Evolutionary conservation across 2,113 vertebrate genomes (phyloP), one percentile per base, ranked within the genome.

Genomic region (Macquaria ambigua): DNA sequence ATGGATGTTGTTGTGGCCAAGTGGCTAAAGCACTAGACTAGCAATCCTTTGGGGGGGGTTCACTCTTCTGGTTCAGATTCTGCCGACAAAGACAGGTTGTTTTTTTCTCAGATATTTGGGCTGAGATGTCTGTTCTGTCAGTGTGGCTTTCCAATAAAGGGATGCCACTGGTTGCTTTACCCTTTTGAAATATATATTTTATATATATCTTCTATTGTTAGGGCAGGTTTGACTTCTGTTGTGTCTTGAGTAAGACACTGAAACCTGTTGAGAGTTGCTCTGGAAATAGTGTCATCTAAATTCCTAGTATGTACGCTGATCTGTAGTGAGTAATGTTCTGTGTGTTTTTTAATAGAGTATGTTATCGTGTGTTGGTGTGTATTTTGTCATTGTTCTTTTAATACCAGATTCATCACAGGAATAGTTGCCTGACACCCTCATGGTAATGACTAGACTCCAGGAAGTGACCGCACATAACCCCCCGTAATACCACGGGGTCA

Each of bases 1-100:
- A 83, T 77, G 63, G 43, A 80, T 80, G 37, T 28, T 63, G 66
- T 10, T 77, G 34, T 79, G 73, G 62, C 62, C 66, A 59, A 31
- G 34, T 74, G 55, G 74, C 31, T 50, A 0, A 52, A 9, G 61
- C 46, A 34, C 53, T 43, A 9, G 77, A 77, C 55, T 12, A 34
- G 61, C 41, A 10, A 3, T 67, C 66, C 52, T 52, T 41, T 28
- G 64, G 9, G 41, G 43, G 50, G n/a, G 28, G 34, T 71, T 62
- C 25, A 11, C 25, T 28, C 25, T 5, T 79, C 21, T 23, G 31
- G 1, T 70, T 81, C 58, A 39, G 21, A 70, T 56, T 41, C 10
- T 56, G 50, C 12, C 23, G 3, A 63, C 66, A 77, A 53, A 73
- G 21, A 66, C 18, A 61, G 20, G 39, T 58, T 73, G 68, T 48